phyloP scores from a whole-genome alignment of 2,888 invertebrate species.

The Slavum lentiscoides region DNA sequence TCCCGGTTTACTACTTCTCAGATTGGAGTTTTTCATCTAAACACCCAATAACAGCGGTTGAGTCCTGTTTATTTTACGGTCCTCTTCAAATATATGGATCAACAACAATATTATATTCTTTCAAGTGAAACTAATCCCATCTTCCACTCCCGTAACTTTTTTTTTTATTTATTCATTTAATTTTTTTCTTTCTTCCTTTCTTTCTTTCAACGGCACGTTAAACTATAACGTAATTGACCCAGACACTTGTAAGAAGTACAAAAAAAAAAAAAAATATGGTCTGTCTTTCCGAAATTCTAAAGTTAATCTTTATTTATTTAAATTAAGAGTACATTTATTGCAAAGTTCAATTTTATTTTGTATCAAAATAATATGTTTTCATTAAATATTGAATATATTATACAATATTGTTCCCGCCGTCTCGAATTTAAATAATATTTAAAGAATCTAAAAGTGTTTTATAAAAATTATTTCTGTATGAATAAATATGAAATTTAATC shows the following conservation, averaged over 20 bases:
- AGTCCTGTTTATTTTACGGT: too few relatives aligned
- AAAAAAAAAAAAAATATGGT: not conserved
- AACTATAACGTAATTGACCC: constrained; percentile 2
- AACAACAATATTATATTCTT: constrained; percentile 11
- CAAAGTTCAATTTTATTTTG: not conserved
- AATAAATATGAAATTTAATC: not conserved
- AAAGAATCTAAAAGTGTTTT: not conserved
- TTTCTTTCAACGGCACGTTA: too few relatives aligned
- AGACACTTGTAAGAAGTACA: constrained; percentile 11
- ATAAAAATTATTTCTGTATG: not conserved
- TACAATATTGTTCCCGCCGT: not conserved
- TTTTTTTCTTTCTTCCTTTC: too few relatives aligned
- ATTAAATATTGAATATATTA: too few relatives aligned
- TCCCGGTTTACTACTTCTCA: too few relatives aligned
- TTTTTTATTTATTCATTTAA: constrained; percentile 5
- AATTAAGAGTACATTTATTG: not conserved
- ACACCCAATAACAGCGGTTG: too few relatives aligned
- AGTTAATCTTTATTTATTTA: constrained; percentile 2
- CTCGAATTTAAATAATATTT: too few relatives aligned
- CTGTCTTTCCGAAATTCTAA: not conserved
- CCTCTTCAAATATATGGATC: not conserved
- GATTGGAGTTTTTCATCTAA: too few relatives aligned
- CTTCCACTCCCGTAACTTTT: constrained; percentile 18
- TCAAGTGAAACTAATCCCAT: constrained; percentile 20
- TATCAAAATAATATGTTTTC: not conserved